phyloP scores from a whole-genome alignment of 1,140 invertebrate species.

The Drosophila ambigua region DNA sequence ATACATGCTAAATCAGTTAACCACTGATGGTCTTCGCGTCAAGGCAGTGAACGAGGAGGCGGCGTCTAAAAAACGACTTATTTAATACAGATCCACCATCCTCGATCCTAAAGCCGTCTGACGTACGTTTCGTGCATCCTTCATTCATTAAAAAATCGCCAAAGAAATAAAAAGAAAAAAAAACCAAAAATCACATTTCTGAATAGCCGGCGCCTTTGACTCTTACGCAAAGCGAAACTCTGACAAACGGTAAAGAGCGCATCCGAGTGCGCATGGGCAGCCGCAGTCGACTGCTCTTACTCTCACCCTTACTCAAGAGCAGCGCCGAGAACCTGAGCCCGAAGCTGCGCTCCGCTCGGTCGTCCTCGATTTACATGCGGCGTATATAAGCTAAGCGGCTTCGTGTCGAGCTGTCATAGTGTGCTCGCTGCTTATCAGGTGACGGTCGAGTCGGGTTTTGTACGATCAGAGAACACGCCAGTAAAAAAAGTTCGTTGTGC shows the following conservation, averaged over 20 bases:
- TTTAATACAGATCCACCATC: constrained; percentile 18
- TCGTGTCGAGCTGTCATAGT: constrained; percentile 57
- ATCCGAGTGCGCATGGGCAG: not conserved
- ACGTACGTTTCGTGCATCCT: constrained; percentile 14
- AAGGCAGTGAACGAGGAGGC: constrained; percentile 11
- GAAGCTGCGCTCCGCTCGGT: constrained; percentile 18
- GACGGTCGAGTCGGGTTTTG: constrained; percentile 50
- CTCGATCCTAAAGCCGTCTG: constrained; percentile 11
- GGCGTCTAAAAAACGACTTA: constrained; percentile 21
- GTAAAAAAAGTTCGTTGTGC: constrained; percentile 19
- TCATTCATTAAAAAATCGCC: constrained; percentile 32
- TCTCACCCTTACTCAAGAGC: constrained; percentile 21
- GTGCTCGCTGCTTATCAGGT: constrained; percentile 61
- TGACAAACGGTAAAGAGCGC: too few relatives aligned
- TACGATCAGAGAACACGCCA: constrained; percentile 5
- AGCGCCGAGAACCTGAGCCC: constrained; percentile 32
- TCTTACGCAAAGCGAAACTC: too few relatives aligned
- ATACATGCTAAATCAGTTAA: not conserved
- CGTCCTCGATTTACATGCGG: constrained; percentile 50
- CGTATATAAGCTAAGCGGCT: constrained; percentile 69
- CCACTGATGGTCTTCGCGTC: not conserved
- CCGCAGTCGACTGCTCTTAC: constrained; percentile 36
- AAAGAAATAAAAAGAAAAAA: not conserved
- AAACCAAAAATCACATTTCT: too few relatives aligned
- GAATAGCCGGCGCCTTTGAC: too few relatives aligned